Conservation (phyloP, 2,888 invertebrate genomes). For the Ophioninae sp. region DNA sequence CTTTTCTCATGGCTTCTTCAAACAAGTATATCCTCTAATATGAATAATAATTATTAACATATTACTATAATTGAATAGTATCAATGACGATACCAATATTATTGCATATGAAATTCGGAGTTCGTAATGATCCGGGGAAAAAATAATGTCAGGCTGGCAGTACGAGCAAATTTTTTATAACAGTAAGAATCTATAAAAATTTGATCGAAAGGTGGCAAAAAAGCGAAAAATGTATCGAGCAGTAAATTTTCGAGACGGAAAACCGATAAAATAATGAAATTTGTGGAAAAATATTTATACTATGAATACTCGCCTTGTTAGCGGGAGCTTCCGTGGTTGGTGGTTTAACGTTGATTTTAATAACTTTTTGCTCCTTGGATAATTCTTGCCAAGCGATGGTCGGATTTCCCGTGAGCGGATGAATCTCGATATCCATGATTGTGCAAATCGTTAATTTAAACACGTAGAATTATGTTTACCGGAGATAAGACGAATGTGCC, state of each 20-base stretch:
- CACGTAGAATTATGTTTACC: constrained; percentile 9
- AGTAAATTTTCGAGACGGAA: constrained; percentile 2
- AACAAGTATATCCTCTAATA: not conserved
- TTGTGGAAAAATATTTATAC: not conserved
- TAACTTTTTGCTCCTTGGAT: constrained; percentile 85
- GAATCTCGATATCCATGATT: constrained; percentile 81
- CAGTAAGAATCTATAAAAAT: not conserved
- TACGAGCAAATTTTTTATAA: not conserved
- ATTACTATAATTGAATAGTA: not conserved
- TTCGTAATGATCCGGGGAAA: not conserved
- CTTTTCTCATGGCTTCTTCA: not conserved
- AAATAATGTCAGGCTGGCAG: not conserved
- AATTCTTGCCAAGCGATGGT: constrained; percentile 88
- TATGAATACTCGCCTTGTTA: constrained; percentile 81
- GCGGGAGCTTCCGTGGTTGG: constrained; percentile 83
- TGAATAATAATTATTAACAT: not conserved
- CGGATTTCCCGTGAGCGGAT: constrained; percentile 86
- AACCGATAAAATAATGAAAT: constrained; percentile 6
- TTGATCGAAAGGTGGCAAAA: not conserved
- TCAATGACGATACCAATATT: too few relatives aligned
- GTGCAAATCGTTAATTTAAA: not conserved
- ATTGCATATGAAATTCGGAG: not conserved
- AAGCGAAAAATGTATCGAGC: not conserved
- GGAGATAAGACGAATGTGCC: not conserved
- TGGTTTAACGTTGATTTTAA: constrained; percentile 85